Base-by-base conservation (phyloP, 1,140 invertebrate species). In the Melanaphis sacchari region DNA sequence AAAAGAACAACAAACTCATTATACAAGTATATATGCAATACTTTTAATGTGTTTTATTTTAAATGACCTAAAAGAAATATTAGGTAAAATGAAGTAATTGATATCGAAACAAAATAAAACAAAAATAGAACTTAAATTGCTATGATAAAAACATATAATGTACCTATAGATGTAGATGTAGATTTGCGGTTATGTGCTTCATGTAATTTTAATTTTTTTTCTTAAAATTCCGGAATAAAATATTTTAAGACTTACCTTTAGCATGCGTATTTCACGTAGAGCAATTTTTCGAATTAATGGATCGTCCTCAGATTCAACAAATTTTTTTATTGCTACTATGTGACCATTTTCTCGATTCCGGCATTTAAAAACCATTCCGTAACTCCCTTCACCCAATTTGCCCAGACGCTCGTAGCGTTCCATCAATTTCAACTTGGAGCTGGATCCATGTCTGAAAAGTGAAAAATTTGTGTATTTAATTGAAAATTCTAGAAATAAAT, bases 341-440 rank as follows among this genome's bases (percentile, higher is more conserved):
- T 99, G 97, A 15, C 98, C 98, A 4, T 98, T 99, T 94, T 99
- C 99, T 94, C 98, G 96, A 95, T 99, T 99, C 85, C 98, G 97
- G 95, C 99, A 99, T 95, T 99, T 99, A 96, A 99, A 99, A 88
- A 99, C 99, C 93, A 99, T 97, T 21, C 99, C 99, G 95, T 99
- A 99, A 82, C 98, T 99, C 93, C 99, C 99, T 96, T 99, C 99
- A 93, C 99, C 99, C 66, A 99, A 97, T 95, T 99, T 99, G 84
- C 97, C 97, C 36, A 99, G 96, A 95, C 99, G 99, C 95, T 99
- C 99, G 96, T 99, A 99, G 93, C 99, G 97, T 95, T 99, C 99
- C 99, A 99, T 99, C 94, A 97, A 97, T 95, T 97, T 97, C 94
- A 97, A 98, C 94, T 98, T 97, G 91, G 97, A 97, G 95, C 97